These are phyloP conservation scores for Branchipolynoe longqiensis DNA, from an alignment of 2,888 invertebrate genomes.

Conservation along the genomic window DNA sequence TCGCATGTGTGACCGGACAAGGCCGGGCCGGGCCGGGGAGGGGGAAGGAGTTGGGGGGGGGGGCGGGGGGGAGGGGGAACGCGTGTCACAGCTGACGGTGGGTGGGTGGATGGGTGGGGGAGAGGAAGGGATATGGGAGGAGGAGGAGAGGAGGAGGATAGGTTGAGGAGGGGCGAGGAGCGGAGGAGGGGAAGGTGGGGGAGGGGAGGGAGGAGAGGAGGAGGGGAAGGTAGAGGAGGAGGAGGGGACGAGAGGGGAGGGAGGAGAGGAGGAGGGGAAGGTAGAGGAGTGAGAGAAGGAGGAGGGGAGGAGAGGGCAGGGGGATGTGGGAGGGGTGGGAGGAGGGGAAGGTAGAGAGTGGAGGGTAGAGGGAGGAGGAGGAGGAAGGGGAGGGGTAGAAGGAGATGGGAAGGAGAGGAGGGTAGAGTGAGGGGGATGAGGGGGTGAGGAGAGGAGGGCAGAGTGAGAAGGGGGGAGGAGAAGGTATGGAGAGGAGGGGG, in stretches of 20 bases:
- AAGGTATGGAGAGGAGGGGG: not conserved
- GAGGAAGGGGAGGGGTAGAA: constrained; percentile 6
- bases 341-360: not conserved
- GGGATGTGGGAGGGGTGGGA: not conserved
- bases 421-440: not conserved
- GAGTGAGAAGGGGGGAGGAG: not conserved
- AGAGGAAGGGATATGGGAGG: not conserved
- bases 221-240: not conserved
- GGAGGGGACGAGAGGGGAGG: not conserved
- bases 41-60: not conserved
- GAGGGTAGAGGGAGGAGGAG: not conserved
- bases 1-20: too few relatives aligned
- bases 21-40: not conserved
- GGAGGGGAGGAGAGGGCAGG: not conserved
- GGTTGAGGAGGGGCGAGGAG: not conserved
- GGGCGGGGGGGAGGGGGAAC: not conserved
- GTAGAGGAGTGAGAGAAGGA: not conserved
- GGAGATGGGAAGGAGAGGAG: too few relatives aligned
- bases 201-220: not conserved
- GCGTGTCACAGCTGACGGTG: not conserved
- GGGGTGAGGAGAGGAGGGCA: not conserved
- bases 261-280: not conserved
- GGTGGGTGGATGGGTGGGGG: not conserved
- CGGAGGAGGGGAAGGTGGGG: not conserved
- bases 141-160: not conserved